These are phyloP conservation scores for Abscondita cerata DNA, from an alignment of 2,888 invertebrate species.

Conservation along the genomic window DNA sequence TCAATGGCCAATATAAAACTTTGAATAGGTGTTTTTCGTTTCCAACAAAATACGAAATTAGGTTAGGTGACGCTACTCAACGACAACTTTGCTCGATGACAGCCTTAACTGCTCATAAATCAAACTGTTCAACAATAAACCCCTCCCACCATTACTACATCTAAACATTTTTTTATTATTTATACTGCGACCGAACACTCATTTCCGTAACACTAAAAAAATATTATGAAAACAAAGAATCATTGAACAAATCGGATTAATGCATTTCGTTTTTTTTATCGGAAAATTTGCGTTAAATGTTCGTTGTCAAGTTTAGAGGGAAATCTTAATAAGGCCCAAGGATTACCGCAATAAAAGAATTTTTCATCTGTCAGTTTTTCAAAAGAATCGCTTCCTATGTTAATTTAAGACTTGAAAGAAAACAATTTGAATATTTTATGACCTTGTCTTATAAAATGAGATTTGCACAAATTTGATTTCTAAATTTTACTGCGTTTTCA, in stretches of 20 bases:
- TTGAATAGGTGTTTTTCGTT: conserved; percentile 34
- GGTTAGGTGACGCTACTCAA: conserved; percentile 30
- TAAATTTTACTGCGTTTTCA: conserved; percentile 26
- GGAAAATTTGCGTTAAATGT: conserved; percentile 21
- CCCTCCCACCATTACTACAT: too few relatives aligned
- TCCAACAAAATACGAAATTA: conserved; percentile 30
- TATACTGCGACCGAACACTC: too few relatives aligned
- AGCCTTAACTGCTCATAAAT: conserved; percentile 29
- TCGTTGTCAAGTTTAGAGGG: conserved; percentile 12
- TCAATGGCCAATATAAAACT: conserved; percentile 36
- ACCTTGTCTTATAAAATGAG: conserved; percentile 15
- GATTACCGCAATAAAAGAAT: conserved; percentile 11
- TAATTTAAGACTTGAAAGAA: conserved; percentile 18
- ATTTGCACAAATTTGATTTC: conserved; percentile 22
- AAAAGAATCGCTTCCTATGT: conserved; percentile 9
- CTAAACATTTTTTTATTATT: conserved; percentile 17
- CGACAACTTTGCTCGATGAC: conserved; percentile 31
- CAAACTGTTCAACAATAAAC: conserved; percentile 31
- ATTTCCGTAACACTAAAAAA: conserved; percentile 1
- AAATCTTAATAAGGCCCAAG: neutral
- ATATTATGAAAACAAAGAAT: conserved; percentile 14
- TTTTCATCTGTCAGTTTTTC: conserved; percentile 8
- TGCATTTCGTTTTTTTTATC: conserved; percentile 18
- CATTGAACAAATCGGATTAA: conserved; percentile 9
- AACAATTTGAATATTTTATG: conserved; percentile 21